Evolutionary conservation across 37 sponge, comb jelly and placozoan genomes (phyloP), one percentile per base, ranked within the genome.

Genomic region (Haliclona indistincta): DNA sequence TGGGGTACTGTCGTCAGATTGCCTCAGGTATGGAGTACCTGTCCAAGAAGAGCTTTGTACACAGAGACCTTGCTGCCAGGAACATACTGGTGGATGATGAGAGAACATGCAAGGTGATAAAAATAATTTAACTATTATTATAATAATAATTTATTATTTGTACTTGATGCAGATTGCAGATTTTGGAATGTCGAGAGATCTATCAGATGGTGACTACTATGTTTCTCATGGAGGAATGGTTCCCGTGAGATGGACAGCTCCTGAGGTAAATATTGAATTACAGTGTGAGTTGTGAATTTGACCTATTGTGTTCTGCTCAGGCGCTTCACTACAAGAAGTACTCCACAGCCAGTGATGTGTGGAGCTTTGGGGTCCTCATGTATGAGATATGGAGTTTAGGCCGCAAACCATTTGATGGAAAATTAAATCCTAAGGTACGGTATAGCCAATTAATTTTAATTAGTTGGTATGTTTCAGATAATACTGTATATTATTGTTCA

Each of bases 31-130:
- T 87, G 88, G 75, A 81, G 28, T 81, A 87, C 58, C 69, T 87
- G 44, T 43, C 81, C 25, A 70, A 76, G 70, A 87, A 70, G 28
- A 64, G 33, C 20, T 87, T 70, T 55, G 71, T 87, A 1, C 88
- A 87, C 88, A 81, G 88, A 58, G 88, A 87, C 66, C 68, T 87
- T 40, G 88, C 88, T 28, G 82, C 88, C 22, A 80, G 88, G 67
- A 87, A 87, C 63, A 80, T 87, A 15, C 65, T 87, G 17, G 55
- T 87, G 23, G 75, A 81, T 36, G 80, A 87, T 8, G 70, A 80
- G 29, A 36, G 65, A 19, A 76, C 54, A 0, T 87, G 88, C 80
- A 87, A 87, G 71, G 81, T 87, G n/a, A n/a, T n/a, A n/a, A n/a
- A n/a, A n/a, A 15, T 2, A 43, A 6, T 20, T 20, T 7, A n/a